A percentile compares a stretch with the other conserved stretches of the same genome.
Conservation (phyloP, 1,140 invertebrate species). For the Pogonomyrmex californicus region DNA sequence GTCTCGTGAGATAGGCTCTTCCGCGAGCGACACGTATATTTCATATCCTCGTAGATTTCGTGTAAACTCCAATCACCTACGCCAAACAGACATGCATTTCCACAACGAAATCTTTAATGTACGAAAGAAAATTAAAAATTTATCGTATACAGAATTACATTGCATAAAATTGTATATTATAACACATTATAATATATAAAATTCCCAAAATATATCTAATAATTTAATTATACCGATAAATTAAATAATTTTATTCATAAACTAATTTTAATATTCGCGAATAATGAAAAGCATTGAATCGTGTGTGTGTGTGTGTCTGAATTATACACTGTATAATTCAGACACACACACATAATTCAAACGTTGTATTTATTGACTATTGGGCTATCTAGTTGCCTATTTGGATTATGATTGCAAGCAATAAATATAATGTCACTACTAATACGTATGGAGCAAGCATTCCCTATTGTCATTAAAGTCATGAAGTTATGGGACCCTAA, state of each 20-base stretch:
- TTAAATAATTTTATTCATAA: background rate
- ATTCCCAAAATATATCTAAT: background rate
- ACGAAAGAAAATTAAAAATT: background rate
- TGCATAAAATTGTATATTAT: background rate
- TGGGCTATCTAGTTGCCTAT: constrained; percentile 2
- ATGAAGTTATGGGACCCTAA: constrained; percentile 26
- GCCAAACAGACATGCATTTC: background rate
- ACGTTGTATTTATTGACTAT: background rate
- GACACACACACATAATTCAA: constrained; percentile 6
- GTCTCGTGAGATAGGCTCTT: constrained; percentile 63
- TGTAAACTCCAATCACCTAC: constrained; percentile 1
- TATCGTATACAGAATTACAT: background rate
- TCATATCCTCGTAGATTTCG: constrained; percentile 50
- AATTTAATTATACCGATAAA: background rate
- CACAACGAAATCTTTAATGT: background rate
- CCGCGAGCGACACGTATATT: constrained; percentile 1
- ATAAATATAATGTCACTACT: constrained; percentile 12
- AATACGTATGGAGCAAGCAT: background rate
- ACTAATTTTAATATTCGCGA: background rate
- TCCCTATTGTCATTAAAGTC: constrained; percentile 24
- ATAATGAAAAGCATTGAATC: constrained; percentile 16
- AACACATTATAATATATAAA: background rate
- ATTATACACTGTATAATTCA: background rate
- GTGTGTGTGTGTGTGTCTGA: background rate
- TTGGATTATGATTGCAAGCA: background rate